Evolutionary conservation across 2,113 vertebrate genomes (phyloP).

Genomic region (Ageneiosus marmoratus): DNA sequence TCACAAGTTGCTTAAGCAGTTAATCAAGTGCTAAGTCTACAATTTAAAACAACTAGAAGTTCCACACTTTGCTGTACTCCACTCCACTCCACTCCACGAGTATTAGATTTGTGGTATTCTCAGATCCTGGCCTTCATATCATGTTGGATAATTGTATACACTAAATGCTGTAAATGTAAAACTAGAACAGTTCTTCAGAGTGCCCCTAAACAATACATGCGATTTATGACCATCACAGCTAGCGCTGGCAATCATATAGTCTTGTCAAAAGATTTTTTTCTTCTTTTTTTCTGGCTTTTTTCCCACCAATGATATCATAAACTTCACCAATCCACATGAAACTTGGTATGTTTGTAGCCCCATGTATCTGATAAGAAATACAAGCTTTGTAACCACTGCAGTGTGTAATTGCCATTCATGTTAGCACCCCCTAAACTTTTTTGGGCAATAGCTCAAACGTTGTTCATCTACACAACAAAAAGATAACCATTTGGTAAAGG

Average conservation of each 20-base stretch:
- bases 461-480: too few relatives aligned
- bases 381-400: too few relatives aligned
- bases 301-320: too few relatives aligned
- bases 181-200: neutral
- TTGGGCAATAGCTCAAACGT: too few relatives aligned
- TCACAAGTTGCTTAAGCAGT: neutral
- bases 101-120: neutral
- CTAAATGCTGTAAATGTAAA: neutral
- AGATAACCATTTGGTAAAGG: neutral
- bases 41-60: neutral
- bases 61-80: neutral
- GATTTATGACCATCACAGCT: neutral
- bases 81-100: neutral
- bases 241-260: too few relatives aligned
- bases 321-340: too few relatives aligned
- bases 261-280: too few relatives aligned
- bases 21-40: neutral
- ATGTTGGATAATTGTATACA: neutral
- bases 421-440: too few relatives aligned
- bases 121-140: neutral
- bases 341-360: too few relatives aligned
- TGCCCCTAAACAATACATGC: too few relatives aligned
- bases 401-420: too few relatives aligned
- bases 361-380: too few relatives aligned
- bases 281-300: neutral